Evolutionary conservation across 1,140 invertebrate species (phyloP), one percentile per base, ranked within the genome.

Genomic region (Agrypnia vestita): DNA sequence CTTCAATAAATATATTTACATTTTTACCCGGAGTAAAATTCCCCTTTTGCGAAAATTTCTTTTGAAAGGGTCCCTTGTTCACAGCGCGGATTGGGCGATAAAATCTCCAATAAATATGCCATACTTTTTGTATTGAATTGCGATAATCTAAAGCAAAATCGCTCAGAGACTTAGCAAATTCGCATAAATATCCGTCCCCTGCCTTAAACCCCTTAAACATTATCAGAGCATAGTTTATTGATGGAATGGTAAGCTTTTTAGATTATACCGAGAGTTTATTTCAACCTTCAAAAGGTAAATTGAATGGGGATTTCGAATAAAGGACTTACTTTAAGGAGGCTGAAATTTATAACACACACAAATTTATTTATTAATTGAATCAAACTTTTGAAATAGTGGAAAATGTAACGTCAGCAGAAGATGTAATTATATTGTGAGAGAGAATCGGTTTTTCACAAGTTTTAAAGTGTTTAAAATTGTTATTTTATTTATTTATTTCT

Each of bases 91-190:
- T 59, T 59, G 15, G 55, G 17, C 15, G 55, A 21, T 19, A 19
- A 59, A 59, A 59, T 59, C 55, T 59, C 55, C 55, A 59, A 59
- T 59, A 59, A 59, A 59, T 59, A 59, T 11, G 55, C 55, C 55
- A 21, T 21, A 59, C 55, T 59, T 59, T 59, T 59, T 59, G 55
- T 59, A 59, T 59, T 59, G 55, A 59, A 59, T 19, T 59, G 55
- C 21, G 55, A 59, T 59, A 59, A 59, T 59, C 55, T 59, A 59
- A n/a, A 59, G 55, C 55, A 17, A 59, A 59, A 59, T 59, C 55
- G 55, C 15, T 59, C 17, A 19, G 55, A 59, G 21, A 15, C 21
- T 59, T 21, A 59, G 55, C 55, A 59, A 59, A 59, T 59, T 21
- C 17, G 55, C 17, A 59, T 59, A 59, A 59, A 59, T 59, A 59